These are phyloP conservation scores for Phyllotreta striolata DNA, from an alignment of 2,888 invertebrate genomes.

Conservation along the genomic window DNA sequence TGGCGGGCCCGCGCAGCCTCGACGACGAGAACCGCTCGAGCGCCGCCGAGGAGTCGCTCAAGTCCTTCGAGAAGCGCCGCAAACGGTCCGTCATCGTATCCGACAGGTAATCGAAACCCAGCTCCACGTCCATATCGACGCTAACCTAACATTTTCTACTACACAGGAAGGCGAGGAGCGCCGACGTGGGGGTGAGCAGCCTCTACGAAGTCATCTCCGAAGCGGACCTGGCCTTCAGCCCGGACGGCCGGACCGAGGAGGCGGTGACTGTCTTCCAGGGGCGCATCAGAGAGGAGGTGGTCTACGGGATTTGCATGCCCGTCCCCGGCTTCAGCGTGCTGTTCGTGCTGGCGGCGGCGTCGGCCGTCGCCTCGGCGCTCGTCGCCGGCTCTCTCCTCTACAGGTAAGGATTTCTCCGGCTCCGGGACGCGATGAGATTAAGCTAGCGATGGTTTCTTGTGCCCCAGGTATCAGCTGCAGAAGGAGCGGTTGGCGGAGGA, in stretches of 20 bases:
- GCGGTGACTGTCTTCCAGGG: conserved; percentile 89
- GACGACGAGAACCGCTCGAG: conserved; percentile 16
- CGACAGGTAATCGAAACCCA: conserved; percentile 77
- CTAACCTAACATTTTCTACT: conserved; percentile 12
- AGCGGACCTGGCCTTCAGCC: conserved; percentile 89
- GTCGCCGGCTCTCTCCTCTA: conserved; percentile 71
- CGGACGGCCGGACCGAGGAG: conserved; percentile 75
- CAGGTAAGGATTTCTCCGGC: no score
- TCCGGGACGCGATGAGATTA: no score
- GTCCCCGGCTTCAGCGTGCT: conserved; percentile 88
- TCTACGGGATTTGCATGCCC: conserved; percentile 91
- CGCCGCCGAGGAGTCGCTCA: conserved; percentile 8
- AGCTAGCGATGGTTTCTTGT: neutral
- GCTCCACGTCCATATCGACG: no score
- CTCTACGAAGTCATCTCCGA: conserved; percentile 90
- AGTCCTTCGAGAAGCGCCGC: conserved; percentile 63
- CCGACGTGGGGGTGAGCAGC: conserved; percentile 89
- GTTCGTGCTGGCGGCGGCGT: conserved; percentile 86
- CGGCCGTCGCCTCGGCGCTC: conserved; percentile 86
- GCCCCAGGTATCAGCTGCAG: conserved; percentile 71
- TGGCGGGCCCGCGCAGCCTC: conserved; percentile 63
- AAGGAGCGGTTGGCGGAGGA: conserved; percentile 70
- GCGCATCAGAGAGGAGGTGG: conserved; percentile 86
- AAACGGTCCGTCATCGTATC: conserved; percentile 72
- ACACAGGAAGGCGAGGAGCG: conserved; percentile 68